A percentile compares a stretch with the other conserved stretches of the same genome.
These are phyloP conservation scores for Blastomussa wellsi DNA, from an alignment of 92 coral and sea anemone species.

Conservation along the genomic window DNA sequence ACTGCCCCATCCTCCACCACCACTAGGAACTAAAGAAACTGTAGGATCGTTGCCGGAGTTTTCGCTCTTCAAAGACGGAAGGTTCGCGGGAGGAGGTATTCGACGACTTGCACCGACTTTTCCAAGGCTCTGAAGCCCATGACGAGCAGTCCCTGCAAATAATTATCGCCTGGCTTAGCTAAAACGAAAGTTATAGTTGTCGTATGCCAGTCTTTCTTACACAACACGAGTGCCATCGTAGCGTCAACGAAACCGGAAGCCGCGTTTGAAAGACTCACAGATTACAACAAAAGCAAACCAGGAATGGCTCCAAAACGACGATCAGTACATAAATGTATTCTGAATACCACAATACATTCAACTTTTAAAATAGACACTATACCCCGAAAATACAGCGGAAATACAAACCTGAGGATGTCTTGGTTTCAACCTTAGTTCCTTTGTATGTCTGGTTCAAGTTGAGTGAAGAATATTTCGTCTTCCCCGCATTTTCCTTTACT, in stretches of 20 bases:
- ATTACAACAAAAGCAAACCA: constrained; percentile 20
- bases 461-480: constrained; percentile 99
- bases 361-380: not conserved
- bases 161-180: not conserved
- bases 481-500: constrained; percentile 99
- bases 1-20: constrained; percentile 99
- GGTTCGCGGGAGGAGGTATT: constrained; percentile 99
- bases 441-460: constrained; percentile 99
- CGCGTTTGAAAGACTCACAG: constrained; percentile 27
- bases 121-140: constrained; percentile 99
- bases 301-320: not conserved
- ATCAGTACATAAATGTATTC: not conserved
- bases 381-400: not conserved
- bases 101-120: constrained; percentile 99
- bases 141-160: constrained; percentile 87
- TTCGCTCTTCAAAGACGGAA: constrained; percentile 99
- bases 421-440: constrained; percentile 99
- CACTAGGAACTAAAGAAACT: constrained; percentile 98
- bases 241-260: constrained; percentile 44
- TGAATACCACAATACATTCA: not conserved
- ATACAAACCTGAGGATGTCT: constrained; percentile 94
- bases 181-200: not conserved
- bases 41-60: constrained; percentile 99
- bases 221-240: constrained; percentile 41
- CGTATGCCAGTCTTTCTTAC: constrained; percentile 2